Conservation (phyloP, 1,140 invertebrate species). For the Rhynchophorus ferrugineus region DNA sequence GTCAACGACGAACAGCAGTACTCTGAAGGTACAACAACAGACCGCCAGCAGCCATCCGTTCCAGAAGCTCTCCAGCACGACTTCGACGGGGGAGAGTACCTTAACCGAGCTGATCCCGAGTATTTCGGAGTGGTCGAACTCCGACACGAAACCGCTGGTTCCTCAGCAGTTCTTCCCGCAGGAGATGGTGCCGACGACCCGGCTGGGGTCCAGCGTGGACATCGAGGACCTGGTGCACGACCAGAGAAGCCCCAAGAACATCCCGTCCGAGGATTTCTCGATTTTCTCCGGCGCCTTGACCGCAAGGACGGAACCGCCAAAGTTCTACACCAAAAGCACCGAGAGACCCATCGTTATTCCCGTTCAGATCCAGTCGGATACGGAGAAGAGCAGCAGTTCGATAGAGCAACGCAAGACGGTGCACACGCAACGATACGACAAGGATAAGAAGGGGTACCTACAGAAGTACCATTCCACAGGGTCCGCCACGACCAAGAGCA, state of each 20-base stretch:
- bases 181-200: conserved; percentile 20
- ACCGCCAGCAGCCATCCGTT: conserved; percentile 32
- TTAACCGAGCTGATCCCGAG: conserved; percentile 37
- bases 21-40: conserved; percentile 31
- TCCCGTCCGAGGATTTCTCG: conserved; percentile 34
- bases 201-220: conserved; percentile 33
- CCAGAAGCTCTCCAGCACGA: conserved; percentile 38
- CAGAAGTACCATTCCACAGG: conserved; percentile 29
- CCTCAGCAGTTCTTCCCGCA: conserved; percentile 29
- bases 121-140: conserved; percentile 41
- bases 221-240: conserved; percentile 28
- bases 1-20: conserved; percentile 47
- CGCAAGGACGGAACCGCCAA: conserved; percentile 3
- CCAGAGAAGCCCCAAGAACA: conserved; percentile 34
- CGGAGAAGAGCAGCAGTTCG: conserved; percentile 38
- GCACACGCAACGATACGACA: conserved; percentile 37
- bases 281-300: conserved; percentile 18
- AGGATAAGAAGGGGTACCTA: conserved; percentile 35
- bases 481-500: conserved; percentile 28
- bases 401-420: conserved; percentile 36
- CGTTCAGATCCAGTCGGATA: conserved; percentile 33
- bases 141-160: conserved; percentile 31
- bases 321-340: conserved; percentile 34
- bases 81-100: conserved; percentile 37
- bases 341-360: conserved; percentile 36